Base-by-base conservation (phyloP, 2,113 vertebrate genomes). In the Galemys pyrenaicus region DNA sequence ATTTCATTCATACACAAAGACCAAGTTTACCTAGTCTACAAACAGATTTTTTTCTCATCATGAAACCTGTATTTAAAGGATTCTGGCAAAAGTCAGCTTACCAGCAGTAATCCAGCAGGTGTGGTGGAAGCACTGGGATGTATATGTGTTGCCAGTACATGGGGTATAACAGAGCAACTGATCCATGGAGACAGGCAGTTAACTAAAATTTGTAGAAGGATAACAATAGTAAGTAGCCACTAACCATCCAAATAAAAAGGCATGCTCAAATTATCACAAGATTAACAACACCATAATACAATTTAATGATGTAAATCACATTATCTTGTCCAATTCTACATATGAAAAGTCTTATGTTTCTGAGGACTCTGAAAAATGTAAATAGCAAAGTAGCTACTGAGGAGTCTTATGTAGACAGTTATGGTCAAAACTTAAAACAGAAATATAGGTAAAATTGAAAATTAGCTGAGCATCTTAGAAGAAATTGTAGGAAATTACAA, bases 131-230 rank as follows among this genome's bases (percentile, higher is more conserved):
- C 82, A 99, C 99, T 2, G 99, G 99, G 98, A 99, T 99, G 99
- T 99, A 99, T 97, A 99, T 99, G 96, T 99, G 99, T 80, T 99
- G 99, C 99, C 99, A 99, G 98, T 99, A 99, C 99, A 99, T 99
- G 56, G 99, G 99, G 97, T 99, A 99, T 22, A 99, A 99, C 98
- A 99, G 98, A 94, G 99, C 98, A 64, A 99, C 98, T 51, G 99
- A 99, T 12, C 99, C 99, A 81, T 99, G 99, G 97, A 99, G 98
- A 97, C 99, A 99, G 96, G 99, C 99, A 39, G 99, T 99, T 98
- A 99, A 98, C 99, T 99, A 70, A 77, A 98, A 98, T 32, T 12
- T 3, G 97, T 39, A 91, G 96, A 96, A 95, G 95, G 9, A 97
- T 11, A 96, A 96, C 85, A 97, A 19, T 81, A 89, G 92, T 98